These are phyloP conservation scores for Bugula neritina DNA, from an alignment of 2,888 invertebrate genomes.

Conservation along the genomic window DNA sequence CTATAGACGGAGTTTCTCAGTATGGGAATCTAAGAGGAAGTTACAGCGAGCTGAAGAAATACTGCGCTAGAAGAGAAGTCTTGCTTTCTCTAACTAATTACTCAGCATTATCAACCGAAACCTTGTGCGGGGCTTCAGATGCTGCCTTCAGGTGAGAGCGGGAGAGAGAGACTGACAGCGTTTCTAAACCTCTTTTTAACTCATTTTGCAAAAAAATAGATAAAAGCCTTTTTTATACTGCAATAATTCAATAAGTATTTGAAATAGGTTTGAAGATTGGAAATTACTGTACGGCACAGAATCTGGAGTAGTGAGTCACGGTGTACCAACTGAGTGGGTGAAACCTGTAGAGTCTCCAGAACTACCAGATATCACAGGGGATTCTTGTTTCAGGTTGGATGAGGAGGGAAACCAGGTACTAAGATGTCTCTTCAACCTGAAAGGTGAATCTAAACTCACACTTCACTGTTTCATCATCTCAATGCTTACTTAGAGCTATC, in stretches of 20 bases:
- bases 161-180: no score
- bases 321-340: background rate
- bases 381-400: background rate
- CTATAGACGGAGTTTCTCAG: background rate
- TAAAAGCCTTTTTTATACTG: no score
- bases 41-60: background rate
- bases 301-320: background rate
- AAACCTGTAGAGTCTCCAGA: background rate
- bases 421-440: background rate
- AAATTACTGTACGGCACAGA: background rate
- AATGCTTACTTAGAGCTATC: no score
- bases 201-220: no score
- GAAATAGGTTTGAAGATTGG: background rate
- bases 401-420: background rate
- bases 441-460: no score
- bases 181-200: no score
- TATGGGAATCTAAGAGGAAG: background rate
- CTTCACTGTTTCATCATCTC: no score
- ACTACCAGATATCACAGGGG: background rate
- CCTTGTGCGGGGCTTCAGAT: background rate
- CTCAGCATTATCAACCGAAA: background rate
- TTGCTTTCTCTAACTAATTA: background rate
- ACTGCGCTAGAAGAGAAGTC: background rate
- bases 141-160: background rate
- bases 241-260: no score